These are phyloP conservation scores for Nomada lathburiana DNA, from an alignment of 2,888 invertebrate genomes.

Conservation along the genomic window DNA sequence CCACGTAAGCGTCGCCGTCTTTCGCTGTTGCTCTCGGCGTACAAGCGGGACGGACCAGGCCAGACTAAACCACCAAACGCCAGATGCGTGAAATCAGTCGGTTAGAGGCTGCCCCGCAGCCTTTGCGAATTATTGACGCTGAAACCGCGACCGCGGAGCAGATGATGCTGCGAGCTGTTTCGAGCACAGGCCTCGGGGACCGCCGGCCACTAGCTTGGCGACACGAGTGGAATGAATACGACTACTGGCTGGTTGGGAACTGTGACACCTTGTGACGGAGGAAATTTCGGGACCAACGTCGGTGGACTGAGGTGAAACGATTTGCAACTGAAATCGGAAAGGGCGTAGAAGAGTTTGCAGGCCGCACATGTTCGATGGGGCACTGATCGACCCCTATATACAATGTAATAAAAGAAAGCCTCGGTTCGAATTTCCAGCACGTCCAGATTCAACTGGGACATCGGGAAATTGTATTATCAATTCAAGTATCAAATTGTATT, in stretches of 20 bases:
- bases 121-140: slow-evolving; percentile 77
- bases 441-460: not conserved
- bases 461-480: not conserved
- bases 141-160: slow-evolving; percentile 70
- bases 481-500: too few species aligned
- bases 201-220: slow-evolving; percentile 3
- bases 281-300: not conserved
- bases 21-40: slow-evolving; percentile 52
- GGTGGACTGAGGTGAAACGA: not conserved
- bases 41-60: slow-evolving; percentile 59
- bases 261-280: slow-evolving; percentile 2
- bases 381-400: not conserved
- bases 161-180: slow-evolving; percentile 69
- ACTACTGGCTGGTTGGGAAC: not conserved
- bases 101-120: slow-evolving; percentile 75
- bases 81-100: slow-evolving; percentile 82
- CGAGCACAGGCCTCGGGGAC: slow-evolving; percentile 34
- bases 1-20: slow-evolving; percentile 46
- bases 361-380: too few species aligned
- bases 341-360: too few species aligned
- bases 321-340: not conserved
- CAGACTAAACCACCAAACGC: slow-evolving; percentile 80
- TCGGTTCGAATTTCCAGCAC: not conserved
- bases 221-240: slow-evolving; percentile 21
- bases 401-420: not conserved